Evolutionary conservation across 2,113 vertebrate species (phyloP).

Genomic region (Ctenodactylus gundi): DNA sequence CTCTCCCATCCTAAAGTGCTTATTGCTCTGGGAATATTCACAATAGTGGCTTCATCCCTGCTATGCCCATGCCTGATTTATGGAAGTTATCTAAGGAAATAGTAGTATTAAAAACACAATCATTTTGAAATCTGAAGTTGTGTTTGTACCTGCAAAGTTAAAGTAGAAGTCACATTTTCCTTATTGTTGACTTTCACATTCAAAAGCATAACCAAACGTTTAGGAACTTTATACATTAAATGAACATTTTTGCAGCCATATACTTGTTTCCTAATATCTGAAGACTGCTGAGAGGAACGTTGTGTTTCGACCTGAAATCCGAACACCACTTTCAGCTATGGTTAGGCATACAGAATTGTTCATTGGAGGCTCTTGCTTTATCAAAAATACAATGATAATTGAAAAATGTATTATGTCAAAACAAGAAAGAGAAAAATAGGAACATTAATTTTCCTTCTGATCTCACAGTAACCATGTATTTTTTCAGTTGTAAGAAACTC

Average conservation of each 20-base stretch:
- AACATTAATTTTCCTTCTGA: not conserved
- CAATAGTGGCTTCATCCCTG: not conserved
- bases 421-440: not conserved
- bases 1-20: too few species aligned
- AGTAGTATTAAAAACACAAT: not conserved
- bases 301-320: not conserved
- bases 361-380: not conserved
- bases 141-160: not conserved
- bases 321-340: not conserved
- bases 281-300: not conserved
- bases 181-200: not conserved
- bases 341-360: not conserved
- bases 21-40: not conserved
- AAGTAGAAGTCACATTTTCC: not conserved
- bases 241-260: not conserved
- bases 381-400: not conserved
- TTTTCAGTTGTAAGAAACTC: not conserved
- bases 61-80: not conserved
- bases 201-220: not conserved
- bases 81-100: not conserved
- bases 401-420: not conserved
- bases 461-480: not conserved
- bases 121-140: conserved; percentile 44
- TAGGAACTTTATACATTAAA: not conserved
- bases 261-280: not conserved